Conservation (phyloP, 2,888 invertebrate genomes). For the Lochmaea capreae region DNA sequence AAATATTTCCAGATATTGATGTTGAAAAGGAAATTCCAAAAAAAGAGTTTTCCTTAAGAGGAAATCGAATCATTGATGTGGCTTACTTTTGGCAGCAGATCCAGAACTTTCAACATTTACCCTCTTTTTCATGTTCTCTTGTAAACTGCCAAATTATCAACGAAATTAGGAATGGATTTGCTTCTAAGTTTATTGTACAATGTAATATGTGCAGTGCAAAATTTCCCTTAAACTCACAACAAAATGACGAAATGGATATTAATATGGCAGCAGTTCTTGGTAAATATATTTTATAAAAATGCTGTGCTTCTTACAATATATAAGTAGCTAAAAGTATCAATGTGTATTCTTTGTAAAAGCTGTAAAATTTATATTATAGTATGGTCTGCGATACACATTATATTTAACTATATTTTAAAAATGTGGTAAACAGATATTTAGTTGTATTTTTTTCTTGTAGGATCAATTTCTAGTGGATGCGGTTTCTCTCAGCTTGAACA, state of each 20-base stretch:
- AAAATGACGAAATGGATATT: conserved; percentile 3
- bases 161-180: background rate
- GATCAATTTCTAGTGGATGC: no score
- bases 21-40: background rate
- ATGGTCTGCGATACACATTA: background rate
- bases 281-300: conserved; percentile 8
- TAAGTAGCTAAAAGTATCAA: background rate
- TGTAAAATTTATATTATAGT: background rate
- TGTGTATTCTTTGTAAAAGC: background rate
- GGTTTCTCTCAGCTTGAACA: no score
- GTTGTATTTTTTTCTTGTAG: no score
- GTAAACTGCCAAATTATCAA: background rate
- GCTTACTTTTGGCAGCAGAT: background rate
- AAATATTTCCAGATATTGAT: background rate
- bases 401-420: background rate
- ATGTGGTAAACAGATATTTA: conserved; percentile 3
- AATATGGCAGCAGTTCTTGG: conserved; percentile 8
- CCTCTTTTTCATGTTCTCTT: background rate
- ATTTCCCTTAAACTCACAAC: background rate
- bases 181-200: conserved; percentile 4
- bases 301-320: background rate
- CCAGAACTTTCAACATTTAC: background rate
- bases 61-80: background rate
- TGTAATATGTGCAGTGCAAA: background rate
- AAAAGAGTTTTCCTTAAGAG: background rate